These are phyloP conservation scores for Athalia circularis DNA, from an alignment of 2,888 invertebrate species.

Conservation along the genomic window DNA sequence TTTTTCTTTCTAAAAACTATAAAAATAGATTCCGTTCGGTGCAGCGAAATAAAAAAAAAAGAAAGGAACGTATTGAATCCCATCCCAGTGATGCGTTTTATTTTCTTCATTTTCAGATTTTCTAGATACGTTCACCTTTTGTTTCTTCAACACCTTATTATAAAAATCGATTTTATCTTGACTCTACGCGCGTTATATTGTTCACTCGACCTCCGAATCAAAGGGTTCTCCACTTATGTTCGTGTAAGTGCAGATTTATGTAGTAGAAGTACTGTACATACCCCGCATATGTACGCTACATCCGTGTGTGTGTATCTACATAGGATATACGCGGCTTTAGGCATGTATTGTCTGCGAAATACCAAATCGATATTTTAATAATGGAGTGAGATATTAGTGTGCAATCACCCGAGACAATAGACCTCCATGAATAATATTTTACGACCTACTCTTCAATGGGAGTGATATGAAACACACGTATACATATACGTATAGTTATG, in stretches of 20 bases:
- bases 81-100: too few species aligned
- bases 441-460: constrained; percentile 11
- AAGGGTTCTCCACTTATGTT: constrained; percentile 5
- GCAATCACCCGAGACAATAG: constrained; percentile 4
- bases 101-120: too few species aligned
- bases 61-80: too few species aligned
- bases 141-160: too few species aligned
- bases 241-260: neutral
- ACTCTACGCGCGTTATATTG: neutral
- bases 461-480: neutral
- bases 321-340: neutral
- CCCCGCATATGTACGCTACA: neutral
- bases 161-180: constrained; percentile 4
- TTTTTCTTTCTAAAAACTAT: too few species aligned
- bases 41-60: too few species aligned
- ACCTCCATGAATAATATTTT: constrained; percentile 24
- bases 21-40: too few species aligned
- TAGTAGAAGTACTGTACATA: neutral
- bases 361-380: constrained; percentile 37
- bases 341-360: constrained; percentile 29
- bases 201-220: constrained; percentile 19
- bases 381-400: constrained; percentile 33
- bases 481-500: neutral
- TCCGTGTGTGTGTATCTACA: neutral
- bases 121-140: too few species aligned